Evolutionary conservation across 2,888 invertebrate genomes (phyloP), one percentile per base, ranked within the genome.

Genomic region (Orthosia incerta): DNA sequence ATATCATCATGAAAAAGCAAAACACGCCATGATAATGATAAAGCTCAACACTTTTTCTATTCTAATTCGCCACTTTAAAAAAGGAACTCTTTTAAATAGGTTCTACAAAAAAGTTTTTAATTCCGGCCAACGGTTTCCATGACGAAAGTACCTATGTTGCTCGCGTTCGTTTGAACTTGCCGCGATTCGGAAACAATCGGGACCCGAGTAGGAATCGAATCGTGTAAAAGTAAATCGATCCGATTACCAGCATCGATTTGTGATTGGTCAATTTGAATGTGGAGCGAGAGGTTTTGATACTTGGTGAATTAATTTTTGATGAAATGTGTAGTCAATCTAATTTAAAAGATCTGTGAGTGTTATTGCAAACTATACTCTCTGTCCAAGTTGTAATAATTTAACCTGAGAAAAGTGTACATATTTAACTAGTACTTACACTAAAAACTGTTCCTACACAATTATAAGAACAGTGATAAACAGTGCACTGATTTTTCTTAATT

Each of bases 171-270:
- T 93, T 94, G 91, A 93, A 88, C 86, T 86, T 73, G 87, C 92
- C 94, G 93, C 88, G 83, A 81, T 82, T 89, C 86, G 89, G 89
- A 89, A 90, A 90, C 92, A 92, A 92, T 92, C 89, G 92, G 84
- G 86, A 89, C 90, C 88, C 89, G 88, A 91, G 92, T 93, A 91
- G 91, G 92, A 93, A 93, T 86, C 93, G 93, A 91, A 93, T 92
- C 92, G 90, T 87, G 85, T 87, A 86, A 88, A 89, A 89, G 89
- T 90, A 89, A 93, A 92, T 92, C 93, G 92, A 91, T 91, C 88
- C 89, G 90, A 94, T 93, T 91, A 93, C 91, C 84, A 86, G 87
- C 86, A 93, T 94, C 93, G 93, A 94, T 94, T 93, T 92, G 91
- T 92, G 89, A 82, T 86, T 86, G 87, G 74, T 84, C 88, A 86